Evolutionary conservation across 2,797 vertebrate species (phyloP), one percentile per base, ranked within the genome.

Genomic region (Crenuchus spilurus): DNA sequence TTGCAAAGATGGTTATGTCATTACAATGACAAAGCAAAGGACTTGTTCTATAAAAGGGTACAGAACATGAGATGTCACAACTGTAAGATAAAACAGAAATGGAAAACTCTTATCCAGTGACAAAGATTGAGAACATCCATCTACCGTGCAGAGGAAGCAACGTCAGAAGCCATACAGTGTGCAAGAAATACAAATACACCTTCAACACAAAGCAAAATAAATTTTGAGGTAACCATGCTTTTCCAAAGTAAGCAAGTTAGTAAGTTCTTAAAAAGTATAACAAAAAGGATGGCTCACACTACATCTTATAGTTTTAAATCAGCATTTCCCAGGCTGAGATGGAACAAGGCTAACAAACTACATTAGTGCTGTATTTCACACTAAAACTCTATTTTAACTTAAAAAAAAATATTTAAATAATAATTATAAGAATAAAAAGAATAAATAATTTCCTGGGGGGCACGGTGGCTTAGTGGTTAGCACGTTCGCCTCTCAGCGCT

Each of bases 101-200:
- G 51, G 49, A 76, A 52, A 74, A 35, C 37, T 63, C 24, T 33
- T 3, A 5, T 10, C 1, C 37, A 35, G 55, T 74, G 4, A 28
- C 63, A 60, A 28, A 57, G 41, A 51, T 11, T 46, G 24, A 73
- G 61, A 63, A 9, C 49, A 54, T 52, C 42, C 6, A 24, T 35
- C 31, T 16, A 42, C 14, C 16, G 18, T 1, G 1, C 52, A 9
- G 26, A 37, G 20, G 30, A 55, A 16, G 14, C 28, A 22, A 51
- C 2, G 26, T 14, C 9, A 28, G 49, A 14, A 57, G 30, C 30
- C n/a, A 18, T 8, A n/a, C 30, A 24, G 42, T 39, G 9, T 48
- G 8, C 5, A 11, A 7, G 8, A 26, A 24, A 4, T 14, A 20
- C 39, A 75, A 55, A 48, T 14, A n/a, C 30, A 4, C 24, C 52